Base-by-base conservation (phyloP, 1,140 invertebrate genomes). In the Agrilus planipennis region DNA sequence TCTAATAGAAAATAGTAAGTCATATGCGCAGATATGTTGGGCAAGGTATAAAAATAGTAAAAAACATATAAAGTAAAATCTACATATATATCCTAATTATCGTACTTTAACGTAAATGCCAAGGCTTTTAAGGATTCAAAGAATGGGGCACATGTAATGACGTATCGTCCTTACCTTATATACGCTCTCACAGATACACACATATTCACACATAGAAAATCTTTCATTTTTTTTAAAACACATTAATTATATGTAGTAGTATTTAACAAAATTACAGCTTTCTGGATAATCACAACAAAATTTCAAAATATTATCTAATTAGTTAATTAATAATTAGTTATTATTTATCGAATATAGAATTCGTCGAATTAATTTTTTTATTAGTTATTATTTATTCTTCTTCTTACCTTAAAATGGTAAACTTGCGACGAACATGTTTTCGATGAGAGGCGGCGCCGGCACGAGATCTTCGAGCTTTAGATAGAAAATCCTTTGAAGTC, bases 391-490 rank as follows among this genome's bases (percentile, higher is more conserved):
- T 9, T 11, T 23, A 37, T 25, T 12, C 11, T 17, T 5, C 6
- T 21, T 35, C 12, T 29, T 19, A 22, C 2, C 37, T 69, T 78
- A 94, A 65, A 94, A 96, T 35, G 91, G 90, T 55, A 95, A 71
- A 67, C 84, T 91, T 54, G 88, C 83, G 47, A 88, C 84, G 61
- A 93, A 94, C 84, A 94, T 87, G 52, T 86, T 89, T 64, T 94
- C 89, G 51, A 96, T 92, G 44, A 90, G 73, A 0, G 89, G 83
- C 15, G 91, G 90, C 25, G 89, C 84, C 5, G 87, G 86, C 32
- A 91, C 88, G 48, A 91, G 68, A 61, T 92, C 89, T 66, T 94
- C 88, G 20, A 93, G 66, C 62, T 94, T 94, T 37, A 93, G 69
- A 63, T 92, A 93, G 65, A 92, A 92, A 62, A 96, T 90, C 50